Base-by-base conservation (phyloP, 1,140 invertebrate species). In the Ptiloglossa arizonensis region DNA sequence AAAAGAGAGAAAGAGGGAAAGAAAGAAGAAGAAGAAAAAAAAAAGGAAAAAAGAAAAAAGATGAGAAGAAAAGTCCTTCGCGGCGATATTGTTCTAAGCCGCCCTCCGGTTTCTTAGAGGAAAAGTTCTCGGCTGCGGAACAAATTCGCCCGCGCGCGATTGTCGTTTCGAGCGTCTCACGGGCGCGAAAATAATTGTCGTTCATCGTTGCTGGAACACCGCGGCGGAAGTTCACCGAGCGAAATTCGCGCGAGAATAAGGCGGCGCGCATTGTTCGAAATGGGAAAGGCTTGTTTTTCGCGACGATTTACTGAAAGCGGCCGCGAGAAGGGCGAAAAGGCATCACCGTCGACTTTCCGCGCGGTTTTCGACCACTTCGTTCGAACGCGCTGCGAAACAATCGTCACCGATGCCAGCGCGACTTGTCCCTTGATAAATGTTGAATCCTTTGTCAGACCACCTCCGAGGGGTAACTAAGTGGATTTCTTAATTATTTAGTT, bases 271-370 rank as follows among this genome's bases (percentile, higher is more conserved):
- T 86, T 79, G 81, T 83, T 80, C 76, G 84, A 86, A 89, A 89
- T 89, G 87, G 86, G 83, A 88, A 89, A 88, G 82, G 75, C 87
- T 89, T 89, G 87, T 89, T 89, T 87, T 89, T 89, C 79, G 54
- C 67, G 80, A 57, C 72, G 52, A 52, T 46, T 41, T 46, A n/a
- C 48, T 56, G 56, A 50, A 75, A 59, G 63, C 38, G 60, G 29
- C 24, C 17, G 13, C 24, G 59, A 68, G 62, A 59, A 41, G 6
- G 52, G 32, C 44, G 44, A 46, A 83, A 85, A 70, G 35, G 41
- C 67, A 41, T 50, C 52, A 46, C 54, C 59, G 44, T 22, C 44
- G 57, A 75, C 81, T 84, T 75, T 76, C 41, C 68, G 67, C 69
- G 54, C 63, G n/a, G 60, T 73, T 79, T 68, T 64, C 78, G 76